Conservation (phyloP, 2,888 invertebrate species). For the Syrista parreyssii region DNA sequence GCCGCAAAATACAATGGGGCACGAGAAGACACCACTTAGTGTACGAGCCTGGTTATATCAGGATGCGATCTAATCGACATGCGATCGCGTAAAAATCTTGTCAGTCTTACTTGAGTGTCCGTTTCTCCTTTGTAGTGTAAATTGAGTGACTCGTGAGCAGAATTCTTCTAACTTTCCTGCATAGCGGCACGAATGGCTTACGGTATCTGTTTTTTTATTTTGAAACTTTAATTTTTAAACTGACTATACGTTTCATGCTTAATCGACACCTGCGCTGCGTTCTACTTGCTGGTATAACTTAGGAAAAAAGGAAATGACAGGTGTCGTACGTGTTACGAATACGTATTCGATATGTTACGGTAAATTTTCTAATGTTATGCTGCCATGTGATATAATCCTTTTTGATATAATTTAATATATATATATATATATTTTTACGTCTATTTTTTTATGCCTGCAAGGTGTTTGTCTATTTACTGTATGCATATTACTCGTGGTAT, state of each 20-base stretch:
- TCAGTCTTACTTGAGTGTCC: conserved; percentile 11
- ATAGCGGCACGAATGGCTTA: background rate
- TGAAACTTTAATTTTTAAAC: background rate
- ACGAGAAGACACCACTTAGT: conserved; percentile 28
- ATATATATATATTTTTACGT: no score
- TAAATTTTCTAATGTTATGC: background rate
- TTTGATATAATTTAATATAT: background rate
- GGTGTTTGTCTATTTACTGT: background rate
- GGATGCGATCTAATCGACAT: conserved; percentile 24
- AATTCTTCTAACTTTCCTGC: background rate
- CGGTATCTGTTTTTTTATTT: background rate
- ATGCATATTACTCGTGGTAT: background rate
- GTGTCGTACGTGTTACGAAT: background rate
- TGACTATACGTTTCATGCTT: background rate
- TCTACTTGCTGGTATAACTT: background rate
- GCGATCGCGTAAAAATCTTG: conserved; percentile 29
- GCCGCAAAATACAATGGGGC: conserved; percentile 2
- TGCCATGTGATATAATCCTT: background rate
- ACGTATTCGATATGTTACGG: background rate
- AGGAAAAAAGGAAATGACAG: background rate
- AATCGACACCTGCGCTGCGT: background rate
- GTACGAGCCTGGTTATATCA: conserved; percentile 18
- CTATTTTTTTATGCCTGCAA: background rate
- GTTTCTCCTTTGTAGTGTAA: conserved; percentile 12
- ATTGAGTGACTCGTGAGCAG: conserved; percentile 4